A percentile compares a stretch with the other conserved stretches of the same genome.
Evolutionary conservation across 2,113 vertebrate genomes (phyloP).

Genomic region (Synchiropus splendidus): DNA sequence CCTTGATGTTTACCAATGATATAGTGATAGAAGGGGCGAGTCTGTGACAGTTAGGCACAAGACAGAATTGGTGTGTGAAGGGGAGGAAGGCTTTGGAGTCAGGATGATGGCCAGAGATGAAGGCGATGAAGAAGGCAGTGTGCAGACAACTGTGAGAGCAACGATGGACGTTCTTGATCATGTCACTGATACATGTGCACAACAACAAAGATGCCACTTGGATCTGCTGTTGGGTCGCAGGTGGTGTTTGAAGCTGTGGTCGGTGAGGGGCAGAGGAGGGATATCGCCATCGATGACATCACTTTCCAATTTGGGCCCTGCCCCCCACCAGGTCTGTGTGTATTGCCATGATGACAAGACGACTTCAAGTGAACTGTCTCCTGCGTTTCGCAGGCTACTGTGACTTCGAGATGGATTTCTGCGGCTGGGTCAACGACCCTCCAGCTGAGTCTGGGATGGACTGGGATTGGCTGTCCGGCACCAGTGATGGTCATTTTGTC

Average conservation of each 20-base stretch:
- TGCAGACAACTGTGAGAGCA: no score
- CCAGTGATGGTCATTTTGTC: accelerated
- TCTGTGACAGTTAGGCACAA: no score
- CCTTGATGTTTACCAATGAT: no score
- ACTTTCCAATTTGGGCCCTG: conserved; percentile 57
- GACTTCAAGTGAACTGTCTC: not conserved
- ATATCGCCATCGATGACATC: conserved; percentile 66
- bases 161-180: no score
- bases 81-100: no score
- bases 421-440: conserved; percentile 61
- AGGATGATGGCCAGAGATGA: no score
- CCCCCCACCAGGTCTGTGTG: conserved; percentile 50
- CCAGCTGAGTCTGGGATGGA: conserved; percentile 26
- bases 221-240: conserved; percentile 47
- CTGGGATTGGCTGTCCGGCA: conserved; percentile 64
- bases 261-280: conserved; percentile 34
- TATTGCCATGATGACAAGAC: no score
- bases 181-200: no score
- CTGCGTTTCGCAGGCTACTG: conserved; percentile 58
- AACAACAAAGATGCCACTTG: not conserved
- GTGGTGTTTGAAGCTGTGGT: conserved; percentile 60
- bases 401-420: conserved; percentile 70
- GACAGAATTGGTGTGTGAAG: no score
- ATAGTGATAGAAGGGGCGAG: no score
- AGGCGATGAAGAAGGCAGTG: no score